Evolutionary conservation across 2,888 invertebrate genomes (phyloP).

Genomic region (Chaitophorus viminalis): DNA sequence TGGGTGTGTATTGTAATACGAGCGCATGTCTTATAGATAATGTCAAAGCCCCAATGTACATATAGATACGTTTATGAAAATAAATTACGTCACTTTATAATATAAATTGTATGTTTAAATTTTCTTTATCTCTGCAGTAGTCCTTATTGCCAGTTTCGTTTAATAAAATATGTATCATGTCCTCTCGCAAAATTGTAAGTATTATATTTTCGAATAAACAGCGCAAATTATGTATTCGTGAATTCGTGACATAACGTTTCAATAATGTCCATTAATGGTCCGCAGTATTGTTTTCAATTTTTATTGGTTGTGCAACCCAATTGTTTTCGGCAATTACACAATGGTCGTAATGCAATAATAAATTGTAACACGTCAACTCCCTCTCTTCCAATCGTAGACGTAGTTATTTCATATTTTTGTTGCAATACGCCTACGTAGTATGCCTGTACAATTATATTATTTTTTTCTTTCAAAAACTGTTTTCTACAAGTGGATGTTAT

Average conservation of each 20-base stretch:
- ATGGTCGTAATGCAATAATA: slow-evolving; percentile 25
- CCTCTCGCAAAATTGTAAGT: not conserved
- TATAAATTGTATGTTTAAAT: not conserved
- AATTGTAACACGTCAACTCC: slow-evolving; percentile 16
- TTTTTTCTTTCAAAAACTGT: slow-evolving; percentile 30
- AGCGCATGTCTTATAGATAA: not conserved
- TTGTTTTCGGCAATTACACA: slow-evolving; percentile 47
- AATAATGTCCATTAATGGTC: not conserved
- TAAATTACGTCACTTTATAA: not conserved
- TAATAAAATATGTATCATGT: not conserved
- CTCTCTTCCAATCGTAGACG: not conserved
- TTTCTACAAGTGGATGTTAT: slow-evolving; percentile 16
- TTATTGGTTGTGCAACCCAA: slow-evolving; percentile 19
- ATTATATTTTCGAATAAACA: not conserved
- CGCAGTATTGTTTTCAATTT: slow-evolving; percentile 29
- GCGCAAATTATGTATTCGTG: not conserved
- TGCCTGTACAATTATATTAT: not conserved
- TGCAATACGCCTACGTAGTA: not conserved
- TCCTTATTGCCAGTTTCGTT: not conserved
- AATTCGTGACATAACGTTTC: slow-evolving; percentile 21
- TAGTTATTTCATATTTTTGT: slow-evolving; percentile 19
- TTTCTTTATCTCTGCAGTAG: not conserved
- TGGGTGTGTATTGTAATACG: not conserved
- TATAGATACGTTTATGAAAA: slow-evolving; percentile 12
- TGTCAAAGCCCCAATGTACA: not conserved